Conservation (phyloP, 1,140 invertebrate genomes). For the Coptotermes formosanus region DNA sequence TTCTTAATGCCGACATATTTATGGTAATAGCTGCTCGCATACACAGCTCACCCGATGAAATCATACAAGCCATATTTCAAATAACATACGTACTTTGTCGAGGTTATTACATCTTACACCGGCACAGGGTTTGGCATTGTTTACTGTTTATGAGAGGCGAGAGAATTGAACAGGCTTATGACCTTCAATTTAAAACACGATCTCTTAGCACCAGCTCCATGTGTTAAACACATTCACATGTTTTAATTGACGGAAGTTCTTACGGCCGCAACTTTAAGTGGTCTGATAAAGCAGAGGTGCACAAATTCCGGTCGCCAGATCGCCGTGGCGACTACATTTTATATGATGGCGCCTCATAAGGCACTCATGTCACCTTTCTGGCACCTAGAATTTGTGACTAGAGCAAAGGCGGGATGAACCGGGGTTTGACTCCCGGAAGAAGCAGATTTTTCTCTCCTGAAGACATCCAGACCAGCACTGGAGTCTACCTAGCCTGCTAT, state of each 20-base stretch:
- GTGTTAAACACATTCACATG: background rate
- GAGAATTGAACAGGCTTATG: background rate
- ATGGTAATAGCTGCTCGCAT: constrained; percentile 16
- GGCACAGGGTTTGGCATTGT: background rate
- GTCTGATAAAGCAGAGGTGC: no score
- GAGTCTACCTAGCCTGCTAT: no score
- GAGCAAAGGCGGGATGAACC: no score
- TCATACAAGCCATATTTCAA: constrained; percentile 19
- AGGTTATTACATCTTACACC: background rate
- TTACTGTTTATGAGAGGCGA: background rate
- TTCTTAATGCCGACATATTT: constrained; percentile 19
- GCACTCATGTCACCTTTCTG: no score
- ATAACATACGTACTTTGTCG: background rate
- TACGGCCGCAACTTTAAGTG: background rate
- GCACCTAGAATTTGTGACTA: no score
- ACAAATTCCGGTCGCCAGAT: no score
- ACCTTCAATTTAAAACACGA: constrained; percentile 12
- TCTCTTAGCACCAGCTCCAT: background rate
- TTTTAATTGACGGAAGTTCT: background rate
- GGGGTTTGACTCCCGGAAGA: no score
- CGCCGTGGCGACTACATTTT: no score
- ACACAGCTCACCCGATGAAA: constrained; percentile 20
- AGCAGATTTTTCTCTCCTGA: no score
- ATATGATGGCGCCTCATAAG: no score
- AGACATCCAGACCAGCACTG: no score